phyloP scores from a whole-genome alignment of 2,113 vertebrate genomes.

The Orcinus orca region DNA sequence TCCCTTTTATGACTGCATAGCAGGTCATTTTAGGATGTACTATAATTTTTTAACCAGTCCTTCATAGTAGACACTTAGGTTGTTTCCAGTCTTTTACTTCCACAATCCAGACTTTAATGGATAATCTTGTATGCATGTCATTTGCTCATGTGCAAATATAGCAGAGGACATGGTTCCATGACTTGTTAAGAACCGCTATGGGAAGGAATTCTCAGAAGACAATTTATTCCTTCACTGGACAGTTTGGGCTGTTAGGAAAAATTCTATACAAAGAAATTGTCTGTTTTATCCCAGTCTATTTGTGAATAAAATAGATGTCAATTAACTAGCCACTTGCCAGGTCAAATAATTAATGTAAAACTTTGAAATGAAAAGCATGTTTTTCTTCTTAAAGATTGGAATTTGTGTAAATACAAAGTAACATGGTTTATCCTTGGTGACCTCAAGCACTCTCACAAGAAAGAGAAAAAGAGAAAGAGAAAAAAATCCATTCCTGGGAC shows the following conservation, averaged over 20 bases:
- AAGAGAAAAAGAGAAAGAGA: not conserved
- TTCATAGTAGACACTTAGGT: not conserved
- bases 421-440: not conserved
- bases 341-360: conserved; percentile 13
- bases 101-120: conserved; percentile 9
- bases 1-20: conserved; percentile 19
- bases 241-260: not conserved
- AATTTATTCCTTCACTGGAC: conserved; percentile 45
- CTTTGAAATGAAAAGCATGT: conserved; percentile 4
- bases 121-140: not conserved
- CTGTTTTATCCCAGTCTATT: conserved; percentile 3
- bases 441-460: conserved; percentile 48
- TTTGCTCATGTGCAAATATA: conserved; percentile 34
- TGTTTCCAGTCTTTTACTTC: conserved; percentile 13
- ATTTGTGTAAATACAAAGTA: not conserved
- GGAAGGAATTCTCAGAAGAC: conserved; percentile 44
- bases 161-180: not conserved
- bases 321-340: conserved; percentile 9
- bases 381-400: conserved; percentile 22
- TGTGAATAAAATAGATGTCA: conserved; percentile 14
- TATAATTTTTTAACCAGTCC: conserved; percentile 54
- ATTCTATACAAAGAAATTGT: not conserved
- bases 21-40: conserved; percentile 7
- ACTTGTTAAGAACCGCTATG: not conserved
- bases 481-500: conserved; percentile 50